Evolutionary conservation across 2,113 vertebrate genomes (phyloP), one percentile per base, ranked within the genome.

Genomic region (Urocolius indicus): DNA sequence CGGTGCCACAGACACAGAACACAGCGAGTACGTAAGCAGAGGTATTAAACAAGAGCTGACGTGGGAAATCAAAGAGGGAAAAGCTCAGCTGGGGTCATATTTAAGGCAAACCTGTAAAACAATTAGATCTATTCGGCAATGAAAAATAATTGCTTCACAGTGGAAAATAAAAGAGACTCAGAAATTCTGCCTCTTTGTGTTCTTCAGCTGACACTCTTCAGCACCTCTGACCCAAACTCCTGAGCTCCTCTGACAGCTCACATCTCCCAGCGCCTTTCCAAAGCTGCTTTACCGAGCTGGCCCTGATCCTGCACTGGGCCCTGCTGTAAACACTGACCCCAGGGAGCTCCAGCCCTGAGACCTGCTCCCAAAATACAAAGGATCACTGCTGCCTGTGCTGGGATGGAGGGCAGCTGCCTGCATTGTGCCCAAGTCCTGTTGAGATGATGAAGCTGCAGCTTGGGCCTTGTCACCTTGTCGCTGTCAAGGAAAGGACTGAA

Each of bases 391-490:
- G 69, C 73, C 69, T 62, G 27, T 8, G 2, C 66, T 36, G 71
- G 69, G 43, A 32, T 8, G 17, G 38, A 32, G 38, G 46, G 4
- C 13, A 29, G 8, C 19, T 46, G 16, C 41, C 54, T 2, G 2
- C 14, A 57, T 18, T 16, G 13, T 1, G 2, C 52, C 66, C 52
- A 24, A 2, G 16, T n/a, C 36, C 66, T 6, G 1, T 13, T 1
- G 0, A 34, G 41, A 85, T 45, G 15, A 19, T 58, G 20, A 79
- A 79, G 32, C 15, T 62, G 57, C 43, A 89, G 27, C 36, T 4
- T 5, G 43, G 24, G 43, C 5, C 46, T 76, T 1, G 1, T 48
- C 2, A 0, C 43, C 21, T 63, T 32, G 36, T 73, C 0, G 0
- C 19, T 83, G 55, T 16, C 51, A 4, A 1, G n/a, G n/a, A 68